A percentile compares a stretch with the other conserved stretches of the same genome.
These are phyloP conservation scores for Micromys minutus DNA, from an alignment of 2,113 vertebrate genomes.

Conservation along the genomic window DNA sequence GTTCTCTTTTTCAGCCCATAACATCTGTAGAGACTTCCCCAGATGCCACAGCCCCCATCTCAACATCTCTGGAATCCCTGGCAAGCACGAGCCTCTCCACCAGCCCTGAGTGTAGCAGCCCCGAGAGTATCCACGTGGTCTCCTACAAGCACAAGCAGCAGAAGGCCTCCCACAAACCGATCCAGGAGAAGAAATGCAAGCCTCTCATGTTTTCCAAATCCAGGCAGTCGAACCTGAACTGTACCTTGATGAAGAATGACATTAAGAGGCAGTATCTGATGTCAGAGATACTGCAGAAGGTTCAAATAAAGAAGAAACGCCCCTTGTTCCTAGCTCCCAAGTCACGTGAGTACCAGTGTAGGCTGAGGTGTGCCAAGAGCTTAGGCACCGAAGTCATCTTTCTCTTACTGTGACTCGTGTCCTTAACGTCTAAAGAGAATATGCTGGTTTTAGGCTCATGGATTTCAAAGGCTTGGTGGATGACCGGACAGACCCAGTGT, in stretches of 20 bases:
- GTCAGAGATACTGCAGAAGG: slow-evolving; percentile 8
- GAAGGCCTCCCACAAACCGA: background rate
- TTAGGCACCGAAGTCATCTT: background rate
- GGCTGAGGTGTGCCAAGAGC: too few relatives aligned
- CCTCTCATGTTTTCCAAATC: background rate
- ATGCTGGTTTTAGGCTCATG: background rate
- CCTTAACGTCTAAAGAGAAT: background rate
- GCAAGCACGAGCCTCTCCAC: background rate
- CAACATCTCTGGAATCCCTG: slow-evolving; percentile 25
- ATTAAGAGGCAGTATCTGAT: background rate
- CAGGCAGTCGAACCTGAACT: background rate
- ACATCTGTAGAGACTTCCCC: slow-evolving; percentile 32
- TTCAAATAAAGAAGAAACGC: background rate
- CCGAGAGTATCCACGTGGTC: background rate
- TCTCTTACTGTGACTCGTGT: background rate
- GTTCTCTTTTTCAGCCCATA: slow-evolving; percentile 69
- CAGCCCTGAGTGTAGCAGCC: background rate
- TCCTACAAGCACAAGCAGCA: background rate
- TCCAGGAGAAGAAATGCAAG: background rate
- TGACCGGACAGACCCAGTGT: background rate
- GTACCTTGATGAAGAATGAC: background rate
- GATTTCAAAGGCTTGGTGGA: background rate
- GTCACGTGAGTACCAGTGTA: slow-evolving; percentile 34
- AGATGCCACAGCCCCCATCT: background rate
- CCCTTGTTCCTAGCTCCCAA: slow-evolving; percentile 6